Conservation (phyloP, 2,113 vertebrate genomes). For the Sisor rabdophorus region DNA sequence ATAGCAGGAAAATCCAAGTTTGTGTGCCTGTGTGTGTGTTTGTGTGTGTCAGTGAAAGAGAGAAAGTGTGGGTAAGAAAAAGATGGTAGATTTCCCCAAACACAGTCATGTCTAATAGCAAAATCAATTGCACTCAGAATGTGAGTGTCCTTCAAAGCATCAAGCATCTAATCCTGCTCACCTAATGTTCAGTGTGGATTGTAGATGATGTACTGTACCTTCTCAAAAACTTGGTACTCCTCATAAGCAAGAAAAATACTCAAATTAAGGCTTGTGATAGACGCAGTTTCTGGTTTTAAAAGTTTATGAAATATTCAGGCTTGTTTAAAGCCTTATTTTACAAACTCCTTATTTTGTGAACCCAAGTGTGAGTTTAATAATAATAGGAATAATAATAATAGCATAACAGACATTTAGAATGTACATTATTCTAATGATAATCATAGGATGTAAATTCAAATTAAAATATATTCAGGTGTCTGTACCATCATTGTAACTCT, state of each 20-base stretch:
- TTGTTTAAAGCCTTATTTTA: no score
- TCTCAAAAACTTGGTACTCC: not conserved
- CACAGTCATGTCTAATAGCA: constrained; percentile 25
- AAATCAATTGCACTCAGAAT: constrained; percentile 25
- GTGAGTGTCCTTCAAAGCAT: not conserved
- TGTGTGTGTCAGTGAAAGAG: no score
- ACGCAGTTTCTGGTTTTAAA: no score
- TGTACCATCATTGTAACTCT: no score
- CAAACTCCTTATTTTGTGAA: not conserved
- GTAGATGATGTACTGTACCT: not conserved
- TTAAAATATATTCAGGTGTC: not conserved
- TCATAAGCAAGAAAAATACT: not conserved
- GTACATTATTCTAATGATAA: not conserved
- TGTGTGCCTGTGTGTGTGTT: not conserved
- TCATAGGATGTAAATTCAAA: not conserved
- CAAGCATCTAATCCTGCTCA: not conserved
- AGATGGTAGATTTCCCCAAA: constrained; percentile 19
- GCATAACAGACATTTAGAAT: not conserved
- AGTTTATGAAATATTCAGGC: no score
- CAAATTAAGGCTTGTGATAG: no score
- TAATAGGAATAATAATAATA: not conserved
- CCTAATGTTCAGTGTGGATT: not conserved
- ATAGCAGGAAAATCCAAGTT: not conserved
- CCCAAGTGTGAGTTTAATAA: not conserved
- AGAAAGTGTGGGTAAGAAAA: no score